Conservation (phyloP, 2,888 invertebrate species). For the Pandemis cinnamomeana region DNA sequence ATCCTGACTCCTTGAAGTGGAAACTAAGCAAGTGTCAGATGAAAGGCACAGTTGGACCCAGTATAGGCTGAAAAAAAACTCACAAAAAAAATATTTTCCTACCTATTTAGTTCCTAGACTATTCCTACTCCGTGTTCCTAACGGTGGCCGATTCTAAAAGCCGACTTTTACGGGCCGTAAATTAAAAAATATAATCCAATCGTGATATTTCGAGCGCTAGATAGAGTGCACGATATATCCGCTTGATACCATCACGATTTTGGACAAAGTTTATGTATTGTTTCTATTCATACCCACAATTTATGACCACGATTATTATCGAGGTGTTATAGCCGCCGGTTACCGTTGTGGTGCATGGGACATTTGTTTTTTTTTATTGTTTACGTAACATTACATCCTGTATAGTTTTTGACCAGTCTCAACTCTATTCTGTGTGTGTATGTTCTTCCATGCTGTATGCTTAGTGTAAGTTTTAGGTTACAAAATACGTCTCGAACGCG, state of each 20-base stretch:
- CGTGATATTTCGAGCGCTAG: conserved; percentile 34
- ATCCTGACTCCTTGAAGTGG: too few species aligned
- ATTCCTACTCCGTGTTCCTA: background rate
- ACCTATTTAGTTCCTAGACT: background rate
- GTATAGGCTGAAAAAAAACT: too few species aligned
- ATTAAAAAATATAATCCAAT: conserved; percentile 33
- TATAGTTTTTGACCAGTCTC: too few species aligned
- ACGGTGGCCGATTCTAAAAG: conserved; percentile 25
- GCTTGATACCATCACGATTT: conserved; percentile 27
- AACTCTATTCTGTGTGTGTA: too few species aligned
- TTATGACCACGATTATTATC: conserved; percentile 4
- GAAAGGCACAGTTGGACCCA: too few species aligned
- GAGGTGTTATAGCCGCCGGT: background rate
- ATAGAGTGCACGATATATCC: conserved; percentile 35
- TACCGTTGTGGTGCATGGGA: background rate
- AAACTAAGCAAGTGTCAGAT: too few species aligned
- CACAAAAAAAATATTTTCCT: background rate
- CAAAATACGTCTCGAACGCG: too few species aligned
- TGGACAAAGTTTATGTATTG: conserved; percentile 26
- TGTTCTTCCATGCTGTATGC: too few species aligned
- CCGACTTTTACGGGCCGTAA: conserved; percentile 30
- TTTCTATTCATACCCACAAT: conserved; percentile 29
- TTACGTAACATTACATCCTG: too few species aligned
- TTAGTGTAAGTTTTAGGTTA: too few species aligned
- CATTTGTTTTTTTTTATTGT: background rate